Evolutionary conservation across 2,797 vertebrate genomes (phyloP), one percentile per base, ranked within the genome.

Genomic region (Remorina albescens): DNA sequence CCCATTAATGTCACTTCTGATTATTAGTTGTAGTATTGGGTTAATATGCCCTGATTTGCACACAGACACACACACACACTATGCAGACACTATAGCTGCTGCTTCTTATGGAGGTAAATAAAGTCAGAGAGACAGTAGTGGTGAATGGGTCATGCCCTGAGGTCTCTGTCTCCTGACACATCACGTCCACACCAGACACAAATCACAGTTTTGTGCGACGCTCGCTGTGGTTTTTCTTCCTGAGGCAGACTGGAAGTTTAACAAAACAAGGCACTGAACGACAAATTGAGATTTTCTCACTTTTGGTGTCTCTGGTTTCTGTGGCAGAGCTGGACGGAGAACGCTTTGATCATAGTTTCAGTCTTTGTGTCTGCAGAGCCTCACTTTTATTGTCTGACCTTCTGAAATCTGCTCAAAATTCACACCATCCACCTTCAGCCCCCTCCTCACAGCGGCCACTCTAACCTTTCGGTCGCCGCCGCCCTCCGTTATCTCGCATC

Each of bases 321-420:
- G 54, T 42, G 34, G 47, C 26, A 34, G 2, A 47, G 11, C 23
- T 6, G 49, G n/a, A 36, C 65, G 50, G 23, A 19, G 21, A 55
- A 32, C 37, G 0, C 32, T 64, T 8, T 23, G 51, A 59, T 16
- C 61, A 57, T 13, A 51, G 30, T 30, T 23, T 76, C 49, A n/a
- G 5, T 72, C 42, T 1, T 62, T 11, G 37, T n/a, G 41, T 54
- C 73, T 39, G 21, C 5, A 39, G 19, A 51, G 26, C 19, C 9
- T 51, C 42, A 26, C 16, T 42, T 26, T 54, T 26, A 26, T 46
- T 1, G 2, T 55, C 71, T 55, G 56, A 65, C 55, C 68, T 76
- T 60, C 55, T 32, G 21, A 44, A 59, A 36, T 53, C 54, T 19
- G 32, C 4, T 30, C 19, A 16, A 47, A 34, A 55, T 47, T 62